These are phyloP conservation scores for Gadopsis bispinosus DNA, from an alignment of 2,797 vertebrate species.

Conservation along the genomic window DNA sequence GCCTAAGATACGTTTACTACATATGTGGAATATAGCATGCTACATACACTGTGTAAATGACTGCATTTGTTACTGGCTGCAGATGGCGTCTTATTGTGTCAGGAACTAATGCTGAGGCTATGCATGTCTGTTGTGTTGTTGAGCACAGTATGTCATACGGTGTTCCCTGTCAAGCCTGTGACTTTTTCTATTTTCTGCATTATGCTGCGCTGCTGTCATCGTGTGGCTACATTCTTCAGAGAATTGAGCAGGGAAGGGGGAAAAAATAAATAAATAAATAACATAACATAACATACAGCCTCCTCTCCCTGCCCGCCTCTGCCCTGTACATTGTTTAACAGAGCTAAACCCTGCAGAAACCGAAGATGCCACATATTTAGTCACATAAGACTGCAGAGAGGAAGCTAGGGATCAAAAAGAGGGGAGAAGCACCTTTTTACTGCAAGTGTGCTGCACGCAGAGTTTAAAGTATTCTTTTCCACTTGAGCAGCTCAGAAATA, in stretches of 20 bases:
- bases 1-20: background rate
- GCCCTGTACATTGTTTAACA: conserved; percentile 42
- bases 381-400: conserved; percentile 47
- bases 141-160: conserved; percentile 10
- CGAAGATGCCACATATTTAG: conserved; percentile 52
- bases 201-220: conserved; percentile 55
- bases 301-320: conserved; percentile 24
- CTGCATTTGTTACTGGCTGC: background rate
- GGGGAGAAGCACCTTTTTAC: conserved; percentile 26
- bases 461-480: conserved; percentile 55
- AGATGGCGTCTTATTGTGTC: conserved; percentile 15
- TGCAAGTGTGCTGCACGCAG: conserved; percentile 2
- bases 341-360: conserved; percentile 51
- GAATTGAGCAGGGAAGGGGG: conserved; percentile 7
- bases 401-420: conserved; percentile 45
- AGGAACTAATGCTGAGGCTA: background rate
- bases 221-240: conserved; percentile 55
- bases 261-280: background rate
- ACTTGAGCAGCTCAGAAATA: conserved; percentile 45
- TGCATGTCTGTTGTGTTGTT: conserved; percentile 16
- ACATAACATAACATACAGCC: conserved; percentile 1
- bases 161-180: conserved; percentile 23
- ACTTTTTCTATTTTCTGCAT: conserved; percentile 52
- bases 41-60: background rate
- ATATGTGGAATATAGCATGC: background rate